These are phyloP conservation scores for Peromyscus melanophrys DNA, from an alignment of 2,797 vertebrate genomes.

Conservation along the genomic window DNA sequence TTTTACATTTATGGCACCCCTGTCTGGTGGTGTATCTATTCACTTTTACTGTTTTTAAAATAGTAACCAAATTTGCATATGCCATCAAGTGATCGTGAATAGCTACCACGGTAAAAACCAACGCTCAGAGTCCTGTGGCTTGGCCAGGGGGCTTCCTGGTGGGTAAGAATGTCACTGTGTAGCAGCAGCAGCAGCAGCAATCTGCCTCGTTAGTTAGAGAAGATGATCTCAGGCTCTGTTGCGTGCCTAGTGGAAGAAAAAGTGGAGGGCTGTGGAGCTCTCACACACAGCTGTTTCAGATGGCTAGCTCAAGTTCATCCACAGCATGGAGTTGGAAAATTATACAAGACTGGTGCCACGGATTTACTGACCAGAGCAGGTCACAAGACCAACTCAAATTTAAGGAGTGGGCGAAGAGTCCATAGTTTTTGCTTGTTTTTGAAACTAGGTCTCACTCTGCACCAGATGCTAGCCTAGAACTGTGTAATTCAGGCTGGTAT, in stretches of 20 bases:
- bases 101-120: background rate
- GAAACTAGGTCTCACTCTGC: background rate
- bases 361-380: background rate
- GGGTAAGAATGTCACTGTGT: no score
- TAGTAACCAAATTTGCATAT: background rate
- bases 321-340: background rate
- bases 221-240: background rate
- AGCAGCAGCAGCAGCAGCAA: background rate
- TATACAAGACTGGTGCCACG: background rate
- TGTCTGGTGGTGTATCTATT: background rate
- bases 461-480: background rate
- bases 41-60: background rate
- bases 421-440: background rate
- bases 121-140: background rate
- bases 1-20: background rate
- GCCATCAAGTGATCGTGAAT: no score
- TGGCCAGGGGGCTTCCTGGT: background rate
- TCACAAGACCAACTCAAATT: background rate
- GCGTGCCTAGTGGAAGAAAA: background rate
- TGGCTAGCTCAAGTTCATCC: background rate
- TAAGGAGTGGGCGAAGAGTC: background rate
- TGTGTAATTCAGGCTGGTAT: background rate
- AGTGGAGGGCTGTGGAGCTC: background rate
- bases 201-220: background rate
- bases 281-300: background rate